A percentile compares a stretch with the other conserved stretches of the same genome.
Conservation (phyloP, 2,113 vertebrate species). For the Catagonus wagneri region DNA sequence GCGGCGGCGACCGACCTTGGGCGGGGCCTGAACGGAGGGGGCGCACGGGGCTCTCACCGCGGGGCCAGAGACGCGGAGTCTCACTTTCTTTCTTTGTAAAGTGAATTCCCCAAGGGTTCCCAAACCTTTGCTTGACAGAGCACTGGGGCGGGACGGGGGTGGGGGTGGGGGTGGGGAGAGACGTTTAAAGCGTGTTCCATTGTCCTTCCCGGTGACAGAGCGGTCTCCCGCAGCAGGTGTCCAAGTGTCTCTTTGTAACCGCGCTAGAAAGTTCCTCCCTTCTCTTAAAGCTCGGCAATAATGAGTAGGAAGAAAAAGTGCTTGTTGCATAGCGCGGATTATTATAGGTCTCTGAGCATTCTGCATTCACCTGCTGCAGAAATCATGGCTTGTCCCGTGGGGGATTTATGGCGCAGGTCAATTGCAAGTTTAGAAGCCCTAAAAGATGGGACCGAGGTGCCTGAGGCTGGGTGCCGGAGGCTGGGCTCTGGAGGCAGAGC, state of each 20-base stretch:
- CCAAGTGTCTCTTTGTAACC: conserved; percentile 58
- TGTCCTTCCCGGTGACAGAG: background rate
- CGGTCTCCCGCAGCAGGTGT: conserved; percentile 33
- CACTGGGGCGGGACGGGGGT: background rate
- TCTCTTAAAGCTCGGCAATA: background rate
- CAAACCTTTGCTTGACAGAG: conserved; percentile 44
- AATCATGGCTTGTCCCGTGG: background rate
- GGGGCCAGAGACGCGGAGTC: rapidly evolving
- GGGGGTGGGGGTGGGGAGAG: background rate
- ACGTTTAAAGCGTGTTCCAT: background rate
- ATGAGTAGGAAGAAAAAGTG: conserved; percentile 63
- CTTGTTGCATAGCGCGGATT: conserved; percentile 64
- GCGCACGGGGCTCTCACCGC: rapidly evolving
- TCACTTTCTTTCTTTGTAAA: background rate
- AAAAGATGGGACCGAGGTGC: background rate
- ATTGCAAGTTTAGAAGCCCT: background rate
- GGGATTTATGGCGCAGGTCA: background rate
- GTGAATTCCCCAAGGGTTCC: conserved; percentile 6
- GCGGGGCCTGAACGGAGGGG: background rate
- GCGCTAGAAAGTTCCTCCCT: background rate
- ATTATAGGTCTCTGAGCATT: conserved; percentile 60
- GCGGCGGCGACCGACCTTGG: background rate
- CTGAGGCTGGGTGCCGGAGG: rapidly evolving
- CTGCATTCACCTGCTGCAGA: conserved; percentile 67
- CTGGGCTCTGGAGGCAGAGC: background rate